Base-by-base conservation (phyloP, 1,140 invertebrate species). In the Panulirus ornatus region DNA sequence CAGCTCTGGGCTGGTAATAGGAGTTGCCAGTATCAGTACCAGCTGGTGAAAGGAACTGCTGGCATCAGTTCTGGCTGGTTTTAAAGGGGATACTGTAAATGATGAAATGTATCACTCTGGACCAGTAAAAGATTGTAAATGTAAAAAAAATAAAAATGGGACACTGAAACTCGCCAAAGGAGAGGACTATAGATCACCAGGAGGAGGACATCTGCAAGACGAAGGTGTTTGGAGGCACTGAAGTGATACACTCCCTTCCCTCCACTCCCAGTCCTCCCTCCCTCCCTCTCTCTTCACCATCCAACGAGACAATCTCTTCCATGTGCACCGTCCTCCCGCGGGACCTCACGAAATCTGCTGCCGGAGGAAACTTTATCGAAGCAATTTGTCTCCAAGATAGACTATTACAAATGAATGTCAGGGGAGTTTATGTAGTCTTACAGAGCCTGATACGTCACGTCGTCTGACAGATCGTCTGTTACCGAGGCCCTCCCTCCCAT, bases 401-500 rank as follows among this genome's bases (percentile, higher is more conserved):
- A 88, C 85, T 63, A 79, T 88, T 88, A 88, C 85, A 79, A 88
- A 88, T 88, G 85, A 79, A 75, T 88, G 85, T 88, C 85, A 66
- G 30, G 85, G 85, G 85, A 88, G 47, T 30, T 58, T 75, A 63
- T 81, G 85, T 79, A 86, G 84, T 86, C 76, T 76, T 86, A 71
- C 71, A 36, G 71, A 58, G 84, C 27, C 42, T 47, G 75, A 34
- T 38, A 78, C 58, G 51, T 79, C 75, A 70, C 75, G 11, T 34
- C 14, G 14, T 30, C 38, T 88, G 85, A 79, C 75, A 88, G 36
- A 75, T 76, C 44, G 54, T 79, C 76, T 44, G n/a, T n/a, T n/a
- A n/a, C n/a, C n/a, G n/a, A 38, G n/a, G n/a, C n/a, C n/a, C n/a
- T 36, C 27, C 70, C 42, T 73, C 36, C 70, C 70, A 3, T 8